A percentile compares a stretch with the other conserved stretches of the same genome.
These are phyloP conservation scores for Pipra filicauda DNA, from an alignment of 2,113 vertebrate genomes.

Conservation along the genomic window DNA sequence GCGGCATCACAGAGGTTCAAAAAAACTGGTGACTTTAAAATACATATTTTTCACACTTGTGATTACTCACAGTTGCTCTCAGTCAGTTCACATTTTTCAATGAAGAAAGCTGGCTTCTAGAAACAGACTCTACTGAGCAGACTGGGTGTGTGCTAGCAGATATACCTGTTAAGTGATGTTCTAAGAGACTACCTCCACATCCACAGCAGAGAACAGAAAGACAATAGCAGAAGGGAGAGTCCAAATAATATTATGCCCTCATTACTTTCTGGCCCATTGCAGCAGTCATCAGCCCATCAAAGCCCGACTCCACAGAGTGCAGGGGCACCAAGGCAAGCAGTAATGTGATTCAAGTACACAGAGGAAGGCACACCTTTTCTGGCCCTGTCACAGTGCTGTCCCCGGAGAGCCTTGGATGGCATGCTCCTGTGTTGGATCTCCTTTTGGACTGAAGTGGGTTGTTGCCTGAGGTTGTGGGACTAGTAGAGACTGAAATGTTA, in stretches of 20 bases:
- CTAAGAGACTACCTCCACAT: not conserved
- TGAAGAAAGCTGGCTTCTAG: not conserved
- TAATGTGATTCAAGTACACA: not conserved
- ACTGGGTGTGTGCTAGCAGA: not conserved
- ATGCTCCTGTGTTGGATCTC: not conserved
- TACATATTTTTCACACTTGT: rapidly evolving
- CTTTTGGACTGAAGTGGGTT: not conserved
- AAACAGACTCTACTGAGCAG: not conserved
- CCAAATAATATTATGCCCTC: not conserved
- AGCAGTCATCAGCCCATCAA: not conserved
- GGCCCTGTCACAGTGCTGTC: not conserved
- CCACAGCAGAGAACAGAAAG: not conserved
- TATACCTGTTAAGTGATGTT: not conserved
- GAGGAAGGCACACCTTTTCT: not conserved
- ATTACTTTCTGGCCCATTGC: not conserved
- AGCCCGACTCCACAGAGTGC: not conserved
- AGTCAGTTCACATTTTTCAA: not conserved
- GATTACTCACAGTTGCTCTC: not conserved
- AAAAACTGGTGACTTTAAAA: not conserved
- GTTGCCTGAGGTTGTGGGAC: not conserved
- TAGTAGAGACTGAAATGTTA: not conserved
- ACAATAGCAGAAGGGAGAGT: rapidly evolving
- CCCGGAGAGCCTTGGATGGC: not conserved
- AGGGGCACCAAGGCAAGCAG: not conserved
- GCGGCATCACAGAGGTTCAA: not conserved